A percentile compares a stretch with the other conserved stretches of the same genome.
Conservation (phyloP, 1,140 invertebrate genomes). For the Fragariocoptes setiger region DNA sequence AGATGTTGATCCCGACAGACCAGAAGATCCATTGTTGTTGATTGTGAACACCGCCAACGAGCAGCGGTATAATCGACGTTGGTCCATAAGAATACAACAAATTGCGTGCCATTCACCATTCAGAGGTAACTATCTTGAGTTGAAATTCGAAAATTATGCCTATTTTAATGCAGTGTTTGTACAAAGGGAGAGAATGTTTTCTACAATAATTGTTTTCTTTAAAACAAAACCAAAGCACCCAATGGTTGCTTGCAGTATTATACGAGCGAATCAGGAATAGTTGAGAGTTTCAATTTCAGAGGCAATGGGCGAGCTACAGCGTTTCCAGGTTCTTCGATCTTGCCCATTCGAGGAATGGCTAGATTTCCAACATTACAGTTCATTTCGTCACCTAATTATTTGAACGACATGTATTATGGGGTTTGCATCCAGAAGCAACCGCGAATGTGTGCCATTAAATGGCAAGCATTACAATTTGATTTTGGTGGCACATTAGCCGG, state of each 20-base stretch:
- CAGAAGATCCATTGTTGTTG: conserved; percentile 7
- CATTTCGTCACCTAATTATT: conserved; percentile 8
- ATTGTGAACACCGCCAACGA: conserved; percentile 10
- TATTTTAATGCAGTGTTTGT: too few relatives aligned
- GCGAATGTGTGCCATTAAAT: conserved; percentile 7
- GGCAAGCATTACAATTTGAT: conserved; percentile 8
- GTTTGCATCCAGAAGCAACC: conserved; percentile 21
- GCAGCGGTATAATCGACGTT: conserved; percentile 9
- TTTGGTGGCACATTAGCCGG: conserved; percentile 6
- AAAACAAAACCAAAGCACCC: conserved; percentile 21
- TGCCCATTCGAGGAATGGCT: background rate
- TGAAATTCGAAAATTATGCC: too few relatives aligned
- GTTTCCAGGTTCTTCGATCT: background rate
- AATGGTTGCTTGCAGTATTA: conserved; percentile 46
- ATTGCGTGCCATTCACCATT: conserved; percentile 9
- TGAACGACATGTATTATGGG: conserved; percentile 40
- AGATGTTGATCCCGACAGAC: conserved; percentile 8
- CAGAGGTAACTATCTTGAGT: conserved; percentile 5
- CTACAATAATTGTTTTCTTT: background rate
- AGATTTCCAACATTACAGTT: background rate
- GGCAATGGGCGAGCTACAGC: conserved; percentile 1
- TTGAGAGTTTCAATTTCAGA: conserved; percentile 30
- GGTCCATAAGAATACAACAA: conserved; percentile 9
- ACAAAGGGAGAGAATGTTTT: too few relatives aligned
- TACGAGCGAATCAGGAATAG: conserved; percentile 25